Evolutionary conservation across 2,888 invertebrate genomes (phyloP).

Genomic region (Platycheirus albimanus): DNA sequence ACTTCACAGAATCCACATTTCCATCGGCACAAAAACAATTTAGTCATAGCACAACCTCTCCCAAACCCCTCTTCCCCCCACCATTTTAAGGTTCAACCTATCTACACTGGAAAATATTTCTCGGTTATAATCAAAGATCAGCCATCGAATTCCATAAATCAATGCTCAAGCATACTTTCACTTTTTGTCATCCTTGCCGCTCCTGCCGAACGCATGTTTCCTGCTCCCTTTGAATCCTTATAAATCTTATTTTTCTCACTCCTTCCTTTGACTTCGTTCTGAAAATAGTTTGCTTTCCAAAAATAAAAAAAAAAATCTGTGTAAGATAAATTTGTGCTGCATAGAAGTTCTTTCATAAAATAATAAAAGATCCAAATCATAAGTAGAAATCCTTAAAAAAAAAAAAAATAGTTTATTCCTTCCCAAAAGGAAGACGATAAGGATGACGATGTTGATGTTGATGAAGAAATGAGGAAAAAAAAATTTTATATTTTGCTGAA

Average conservation of each 20-base stretch:
- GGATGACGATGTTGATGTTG: constrained; percentile 32
- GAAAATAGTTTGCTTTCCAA: constrained; percentile 14
- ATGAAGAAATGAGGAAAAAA: constrained; percentile 4
- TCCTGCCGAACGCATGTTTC: constrained; percentile 3
- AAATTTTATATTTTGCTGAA: constrained; percentile 51
- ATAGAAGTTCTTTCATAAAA: constrained; percentile 16
- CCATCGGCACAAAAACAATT: no score
- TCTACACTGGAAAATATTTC: no score
- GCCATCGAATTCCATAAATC: constrained; percentile 12
- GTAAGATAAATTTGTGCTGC: constrained; percentile 11
- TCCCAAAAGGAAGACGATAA: neutral
- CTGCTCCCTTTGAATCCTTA: neutral
- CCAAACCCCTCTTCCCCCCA: no score
- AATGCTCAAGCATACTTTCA: constrained; percentile 2
- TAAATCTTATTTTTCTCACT: constrained; percentile 1
- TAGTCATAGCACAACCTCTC: no score
- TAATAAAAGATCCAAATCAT: constrained; percentile 42
- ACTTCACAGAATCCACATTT: no score
- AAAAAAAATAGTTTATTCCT: constrained; percentile 10
- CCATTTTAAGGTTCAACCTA: no score
- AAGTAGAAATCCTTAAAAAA: constrained; percentile 8
- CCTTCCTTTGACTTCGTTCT: no score
- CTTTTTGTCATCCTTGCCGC: constrained; percentile 1
- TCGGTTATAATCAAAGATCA: constrained; percentile 1
- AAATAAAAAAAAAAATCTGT: neutral